Base-by-base conservation (phyloP, 2,888 invertebrate species). In the Drosophila borborema region DNA sequence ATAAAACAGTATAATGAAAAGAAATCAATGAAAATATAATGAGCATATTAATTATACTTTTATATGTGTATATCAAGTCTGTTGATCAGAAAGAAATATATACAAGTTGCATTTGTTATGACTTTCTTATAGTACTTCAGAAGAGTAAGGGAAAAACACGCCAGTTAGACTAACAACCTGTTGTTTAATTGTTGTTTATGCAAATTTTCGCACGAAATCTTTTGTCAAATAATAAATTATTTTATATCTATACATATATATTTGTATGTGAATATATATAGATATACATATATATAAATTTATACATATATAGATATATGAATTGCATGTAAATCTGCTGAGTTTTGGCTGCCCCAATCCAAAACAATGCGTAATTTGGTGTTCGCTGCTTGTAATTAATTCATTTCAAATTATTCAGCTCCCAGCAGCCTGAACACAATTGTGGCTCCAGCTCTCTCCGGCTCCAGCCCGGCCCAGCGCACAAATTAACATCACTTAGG, bases 331-430 rank as follows among this genome's bases (percentile, higher is more conserved):
- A 53, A 61, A 36, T 45, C 36, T 28, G 51, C 23, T 60, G 53
- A 59, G 40, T 48, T 69, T 60, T 23, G 18, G 23, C 36, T 68
- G 46, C 49, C 45, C 16, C 18, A 49, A 55, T 28, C 38, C 61
- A 59, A 67, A 74, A 64, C 55, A 70, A 64, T 77, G 86, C 89
- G 86, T 89, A 86, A 89, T 86, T 86, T 86, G 86, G 86, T 86
- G 86, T 83, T 83, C 76, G 31, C 7, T 74, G 75, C 77, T 67
- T 54, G 68, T 60, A 85, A 86, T 81, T 89, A 83, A 86, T 83
- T 70, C 59, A 72, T 67, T 75, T 77, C 23, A 38, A 64, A 67
- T 71, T 62, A 41, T 49, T 61, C 41, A 53, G 38, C 40, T 49
- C 49, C 60, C 59, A 38, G 34, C 28, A 18, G 2, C 20, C 12